Evolutionary conservation across 2,113 vertebrate genomes (phyloP), one percentile per base, ranked within the genome.

Genomic region (Indicator indicator): DNA sequence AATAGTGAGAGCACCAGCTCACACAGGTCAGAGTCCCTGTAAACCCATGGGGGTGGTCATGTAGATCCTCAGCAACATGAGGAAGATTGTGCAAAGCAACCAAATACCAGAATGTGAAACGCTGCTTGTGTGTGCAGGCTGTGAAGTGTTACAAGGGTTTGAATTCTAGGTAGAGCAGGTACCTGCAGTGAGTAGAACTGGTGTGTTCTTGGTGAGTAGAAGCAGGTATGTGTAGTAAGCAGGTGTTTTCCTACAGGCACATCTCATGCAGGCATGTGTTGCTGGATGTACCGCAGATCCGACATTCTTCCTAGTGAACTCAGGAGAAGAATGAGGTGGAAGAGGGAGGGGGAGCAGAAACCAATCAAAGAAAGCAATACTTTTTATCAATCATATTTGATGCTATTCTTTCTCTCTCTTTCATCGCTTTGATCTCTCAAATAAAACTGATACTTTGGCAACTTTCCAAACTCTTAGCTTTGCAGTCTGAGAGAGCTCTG

Each of bases 311-410:
- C 73, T 40, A 16, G 79, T 40, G 72, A 94, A 59, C 76, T 85
- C 36, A 55, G 90, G 93, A 94, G 92, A 93, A 94, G 95, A 96
- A 95, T 94, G 92, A 91, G 65, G 94, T 86, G 93, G 91, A 95
- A 93, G 74, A 91, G 79, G 86, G 94, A 94, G 91, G 77, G 90
- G 94, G 70, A 94, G 65, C 62, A 97, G 94, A 97, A 96, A 94
- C 94, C 93, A 96, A 95, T 88, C 89, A 95, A 96, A 96, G 92
- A 94, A 94, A 95, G 91, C 94, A 96, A 94, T 97, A 96, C 88
- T 95, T 97, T 96, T 96, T 97, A 97, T 97, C 96, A 97, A 97
- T 97, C 97, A 97, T 97, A 97, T 97, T 97, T 92, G 94, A 96
- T 97, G 93, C 86, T 95, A 91, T 96, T 97, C 95, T 97, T 94